Base-by-base conservation (phyloP, 2,113 vertebrate species). In the Clupea harengus region DNA sequence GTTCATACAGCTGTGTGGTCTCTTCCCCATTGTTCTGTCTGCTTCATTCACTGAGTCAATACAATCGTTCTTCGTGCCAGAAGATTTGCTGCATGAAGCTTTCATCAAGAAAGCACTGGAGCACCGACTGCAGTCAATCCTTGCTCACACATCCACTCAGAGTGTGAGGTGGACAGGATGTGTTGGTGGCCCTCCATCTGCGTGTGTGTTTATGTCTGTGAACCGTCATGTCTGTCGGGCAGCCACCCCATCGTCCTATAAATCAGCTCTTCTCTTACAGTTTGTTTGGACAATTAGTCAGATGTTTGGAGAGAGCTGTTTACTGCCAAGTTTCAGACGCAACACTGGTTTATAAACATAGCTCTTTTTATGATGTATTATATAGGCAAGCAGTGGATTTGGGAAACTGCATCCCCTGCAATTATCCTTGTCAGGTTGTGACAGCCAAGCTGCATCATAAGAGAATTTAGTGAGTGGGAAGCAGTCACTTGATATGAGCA, bases 331-430 rank as follows among this genome's bases (percentile, higher is more conserved):
- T n/a, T 85, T 85, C 17, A 57, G 28, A 67, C 28, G 4, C 25
- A 52, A 46, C 54, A 25, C 67, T 32, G 13, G 54, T 82, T 84
- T 85, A 85, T 85, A 87, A 88, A 88, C 72, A 82, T 67, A 18
- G 18, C 49, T 32, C 84, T 82, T 85, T 54, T 75, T 15, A 75
- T 57, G 54, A 72, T 81, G 54, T 39, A 86, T 86, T 78, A 78
- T 50, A 54, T 72, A 75, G 25, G 78, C 6, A 80, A 9, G 6
- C 85, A 25, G 20, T 44, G 54, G 13, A 75, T 78, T 83, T 18
- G 52, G 22, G 22, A 81, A 10, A 28, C 72, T 85, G 45, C 39
- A 85, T n/a, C 22, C 47, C 32, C 85, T 6, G 54, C 5, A 13
- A 25, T 4, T 5, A 52, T 47, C 25, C 45, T 60, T 7, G 1